Conservation (phyloP, 2,113 vertebrate species). For the Pogonocichla stellata region DNA sequence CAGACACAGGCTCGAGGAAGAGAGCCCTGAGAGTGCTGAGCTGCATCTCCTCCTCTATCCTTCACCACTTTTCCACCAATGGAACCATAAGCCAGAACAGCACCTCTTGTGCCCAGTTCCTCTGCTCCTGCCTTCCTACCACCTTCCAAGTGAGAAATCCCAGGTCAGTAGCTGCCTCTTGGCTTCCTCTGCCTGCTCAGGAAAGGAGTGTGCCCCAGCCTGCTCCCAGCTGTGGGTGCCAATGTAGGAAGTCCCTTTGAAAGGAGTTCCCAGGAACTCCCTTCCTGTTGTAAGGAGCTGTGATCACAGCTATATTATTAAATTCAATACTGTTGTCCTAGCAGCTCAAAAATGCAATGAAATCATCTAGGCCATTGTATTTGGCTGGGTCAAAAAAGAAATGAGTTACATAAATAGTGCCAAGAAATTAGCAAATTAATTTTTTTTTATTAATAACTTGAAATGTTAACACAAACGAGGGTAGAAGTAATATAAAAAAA, state of each 20-base stretch:
- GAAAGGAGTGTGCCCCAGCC: not conserved
- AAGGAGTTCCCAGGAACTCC: slow-evolving; percentile 58
- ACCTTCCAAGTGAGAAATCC: not conserved
- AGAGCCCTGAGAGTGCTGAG: not conserved
- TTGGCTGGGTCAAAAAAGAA: not conserved
- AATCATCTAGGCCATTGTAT: slow-evolving; percentile 38
- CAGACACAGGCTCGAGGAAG: not conserved
- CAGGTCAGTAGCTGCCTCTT: not conserved
- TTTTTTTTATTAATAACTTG: not conserved
- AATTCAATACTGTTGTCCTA: not conserved
- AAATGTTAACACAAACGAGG: not conserved
- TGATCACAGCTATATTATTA: not conserved
- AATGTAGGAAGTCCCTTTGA: not conserved
- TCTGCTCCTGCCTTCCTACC: not conserved
- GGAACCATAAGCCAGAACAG: not conserved
- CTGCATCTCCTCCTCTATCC: not conserved
- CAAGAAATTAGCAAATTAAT: not conserved
- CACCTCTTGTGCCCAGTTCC: not conserved
- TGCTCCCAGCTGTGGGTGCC: accelerated
- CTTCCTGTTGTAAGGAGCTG: slow-evolving; percentile 31
- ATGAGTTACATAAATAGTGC: not conserved
- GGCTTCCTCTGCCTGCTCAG: not conserved
- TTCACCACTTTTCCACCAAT: not conserved
- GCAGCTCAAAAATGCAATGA: not conserved
- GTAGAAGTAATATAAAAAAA: not conserved